Conservation (phyloP, 2,797 vertebrate species). For the Chelon labrosus region DNA sequence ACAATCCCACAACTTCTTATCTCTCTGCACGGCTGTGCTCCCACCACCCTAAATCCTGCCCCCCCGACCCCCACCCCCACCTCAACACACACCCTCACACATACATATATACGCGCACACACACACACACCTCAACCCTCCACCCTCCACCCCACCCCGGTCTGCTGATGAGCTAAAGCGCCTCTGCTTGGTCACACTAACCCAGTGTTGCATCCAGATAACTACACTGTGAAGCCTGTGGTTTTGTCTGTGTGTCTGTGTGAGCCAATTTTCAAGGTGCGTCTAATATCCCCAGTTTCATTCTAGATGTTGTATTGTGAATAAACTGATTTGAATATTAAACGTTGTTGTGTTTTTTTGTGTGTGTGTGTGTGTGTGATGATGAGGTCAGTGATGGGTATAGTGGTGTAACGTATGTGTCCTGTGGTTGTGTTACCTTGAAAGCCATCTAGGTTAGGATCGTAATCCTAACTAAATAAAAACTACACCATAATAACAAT, state of each 20-base stretch:
- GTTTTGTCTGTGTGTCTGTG: slow-evolving; percentile 52
- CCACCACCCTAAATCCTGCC: slow-evolving; percentile 48
- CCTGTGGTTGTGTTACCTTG: too few relatives aligned
- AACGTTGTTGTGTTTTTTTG: slow-evolving; percentile 4
- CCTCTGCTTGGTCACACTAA: slow-evolving; percentile 74
- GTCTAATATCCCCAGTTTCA: background rate
- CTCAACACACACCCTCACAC: slow-evolving; percentile 27
- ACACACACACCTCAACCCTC: slow-evolving; percentile 21
- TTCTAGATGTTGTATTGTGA: slow-evolving; percentile 16
- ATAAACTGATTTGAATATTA: slow-evolving; percentile 42
- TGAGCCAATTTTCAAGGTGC: slow-evolving; percentile 48
- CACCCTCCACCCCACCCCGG: background rate
- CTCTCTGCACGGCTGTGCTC: slow-evolving; percentile 77
- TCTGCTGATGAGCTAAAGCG: slow-evolving; percentile 67
- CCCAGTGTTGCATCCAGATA: slow-evolving; percentile 82
- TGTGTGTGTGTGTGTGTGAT: too few relatives aligned
- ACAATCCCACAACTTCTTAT: slow-evolving; percentile 83
- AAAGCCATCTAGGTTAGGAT: too few relatives aligned
- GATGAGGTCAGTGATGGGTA: too few relatives aligned
- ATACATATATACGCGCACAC: slow-evolving; percentile 35
- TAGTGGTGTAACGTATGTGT: too few relatives aligned
- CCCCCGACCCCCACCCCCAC: background rate
- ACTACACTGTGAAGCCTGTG: slow-evolving; percentile 72
- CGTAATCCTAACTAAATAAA: too few relatives aligned
- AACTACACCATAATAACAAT: too few relatives aligned